A percentile compares a stretch with the other conserved stretches of the same genome.
Conservation (phyloP, 1,140 invertebrate species). For the Cotesia typhae region DNA sequence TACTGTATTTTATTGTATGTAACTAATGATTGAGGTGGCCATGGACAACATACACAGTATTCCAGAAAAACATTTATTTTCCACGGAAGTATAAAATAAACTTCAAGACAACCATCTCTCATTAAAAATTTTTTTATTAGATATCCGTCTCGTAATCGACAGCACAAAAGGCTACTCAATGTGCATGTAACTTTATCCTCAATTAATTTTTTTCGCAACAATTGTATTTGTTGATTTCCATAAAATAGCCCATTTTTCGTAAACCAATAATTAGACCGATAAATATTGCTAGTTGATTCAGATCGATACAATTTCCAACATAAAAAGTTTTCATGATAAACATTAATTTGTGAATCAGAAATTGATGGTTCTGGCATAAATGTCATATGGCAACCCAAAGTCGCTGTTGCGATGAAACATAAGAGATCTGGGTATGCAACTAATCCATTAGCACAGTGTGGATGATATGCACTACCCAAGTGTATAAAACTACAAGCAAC, state of each 20-base stretch:
- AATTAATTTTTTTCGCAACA: slow-evolving; percentile 74
- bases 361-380: slow-evolving; percentile 50
- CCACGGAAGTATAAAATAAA: slow-evolving; percentile 78
- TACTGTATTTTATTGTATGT: slow-evolving; percentile 67
- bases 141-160: slow-evolving; percentile 83
- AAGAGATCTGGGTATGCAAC: slow-evolving; percentile 82
- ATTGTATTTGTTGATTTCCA: slow-evolving; percentile 65
- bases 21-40: slow-evolving; percentile 66
- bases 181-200: slow-evolving; percentile 73
- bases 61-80: slow-evolving; percentile 79
- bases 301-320: slow-evolving; percentile 78
- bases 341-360: slow-evolving; percentile 71
- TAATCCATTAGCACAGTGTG: slow-evolving; percentile 73
- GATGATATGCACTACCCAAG: slow-evolving; percentile 75
- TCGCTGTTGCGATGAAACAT: slow-evolving; percentile 81
- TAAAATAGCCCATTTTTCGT: slow-evolving; percentile 71
- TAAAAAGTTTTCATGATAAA: slow-evolving; percentile 78
- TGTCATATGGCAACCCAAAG: slow-evolving; percentile 78
- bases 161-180: slow-evolving; percentile 76
- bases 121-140: slow-evolving; percentile 71
- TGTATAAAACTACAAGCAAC: slow-evolving; percentile 84
- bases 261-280: slow-evolving; percentile 59
- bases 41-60: slow-evolving; percentile 72
- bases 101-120: slow-evolving; percentile 72
- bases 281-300: slow-evolving; percentile 40